Evolutionary conservation across 2,797 vertebrate genomes (phyloP).

Genomic region (Hylomyscus alleni): DNA sequence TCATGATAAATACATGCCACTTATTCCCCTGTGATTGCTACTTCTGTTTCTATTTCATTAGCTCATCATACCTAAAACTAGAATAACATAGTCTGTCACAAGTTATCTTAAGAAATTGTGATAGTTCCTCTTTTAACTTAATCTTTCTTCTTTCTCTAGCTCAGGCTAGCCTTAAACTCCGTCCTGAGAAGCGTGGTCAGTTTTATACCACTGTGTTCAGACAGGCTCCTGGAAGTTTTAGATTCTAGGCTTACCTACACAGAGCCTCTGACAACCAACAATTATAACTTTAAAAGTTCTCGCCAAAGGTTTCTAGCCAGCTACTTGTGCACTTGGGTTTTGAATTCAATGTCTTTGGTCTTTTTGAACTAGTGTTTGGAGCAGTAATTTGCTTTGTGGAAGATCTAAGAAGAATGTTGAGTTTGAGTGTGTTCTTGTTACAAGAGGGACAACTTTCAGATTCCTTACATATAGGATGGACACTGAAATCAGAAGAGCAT

Average conservation of each 20-base stretch:
- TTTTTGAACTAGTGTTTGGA: neutral
- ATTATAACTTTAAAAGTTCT: neutral
- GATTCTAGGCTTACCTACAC: neutral
- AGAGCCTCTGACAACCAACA: neutral
- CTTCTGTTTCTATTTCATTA: neutral
- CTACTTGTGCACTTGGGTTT: neutral
- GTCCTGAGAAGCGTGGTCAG: neutral
- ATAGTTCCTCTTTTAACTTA: neutral
- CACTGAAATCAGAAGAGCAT: neutral
- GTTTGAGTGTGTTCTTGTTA: slow-evolving; percentile 21
- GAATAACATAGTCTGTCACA: neutral
- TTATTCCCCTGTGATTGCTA: neutral
- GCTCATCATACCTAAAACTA: neutral
- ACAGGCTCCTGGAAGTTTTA: neutral
- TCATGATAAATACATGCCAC: neutral
- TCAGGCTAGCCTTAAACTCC: neutral
- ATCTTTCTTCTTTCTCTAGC: neutral
- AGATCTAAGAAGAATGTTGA: neutral
- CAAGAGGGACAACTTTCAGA: neutral
- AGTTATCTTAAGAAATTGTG: neutral
- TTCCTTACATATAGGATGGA: neutral
- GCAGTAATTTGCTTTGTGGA: neutral
- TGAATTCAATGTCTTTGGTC: neutral
- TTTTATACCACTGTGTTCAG: neutral
- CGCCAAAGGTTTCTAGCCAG: neutral